phyloP scores from a whole-genome alignment of 1,140 invertebrate genomes.

The Drosophila mayri region DNA sequence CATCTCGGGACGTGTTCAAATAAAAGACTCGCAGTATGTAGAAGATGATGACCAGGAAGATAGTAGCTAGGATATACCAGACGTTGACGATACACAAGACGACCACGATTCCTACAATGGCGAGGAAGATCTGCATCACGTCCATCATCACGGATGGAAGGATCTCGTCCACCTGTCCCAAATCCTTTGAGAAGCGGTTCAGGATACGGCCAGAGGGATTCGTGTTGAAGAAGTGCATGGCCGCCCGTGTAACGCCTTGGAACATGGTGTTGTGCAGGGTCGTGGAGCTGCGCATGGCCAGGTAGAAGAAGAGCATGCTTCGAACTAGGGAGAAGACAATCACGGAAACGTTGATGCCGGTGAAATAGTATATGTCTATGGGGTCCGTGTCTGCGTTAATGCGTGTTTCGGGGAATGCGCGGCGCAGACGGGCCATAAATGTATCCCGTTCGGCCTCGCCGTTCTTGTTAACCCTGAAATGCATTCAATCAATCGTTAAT shows the following conservation, averaged over 20 bases:
- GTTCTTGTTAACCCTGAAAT: conserved; percentile 78
- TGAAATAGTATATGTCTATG: conserved; percentile 84
- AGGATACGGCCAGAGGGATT: conserved; percentile 91
- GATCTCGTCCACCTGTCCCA: conserved; percentile 94
- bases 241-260: conserved; percentile 89
- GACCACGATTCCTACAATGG: conserved; percentile 90
- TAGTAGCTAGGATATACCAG: conserved; percentile 90
- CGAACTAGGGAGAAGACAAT: conserved; percentile 87
- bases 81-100: conserved; percentile 91
- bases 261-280: conserved; percentile 93
- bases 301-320: conserved; percentile 88
- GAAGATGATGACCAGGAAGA: conserved; percentile 90
- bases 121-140: conserved; percentile 90
- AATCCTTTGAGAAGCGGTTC: conserved; percentile 94
- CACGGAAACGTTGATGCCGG: conserved; percentile 87
- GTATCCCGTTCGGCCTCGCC: conserved; percentile 49
- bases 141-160: conserved; percentile 92
- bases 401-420: conserved; percentile 54
- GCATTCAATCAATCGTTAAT: neutral
- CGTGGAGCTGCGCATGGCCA: conserved; percentile 90
- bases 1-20: conserved; percentile 91
- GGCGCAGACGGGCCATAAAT: conserved; percentile 54
- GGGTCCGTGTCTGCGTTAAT: conserved; percentile 72
- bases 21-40: conserved; percentile 91
- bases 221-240: conserved; percentile 93